A percentile compares a stretch with the other conserved stretches of the same genome.
Conservation (phyloP, 1,140 invertebrate species). For the Episyrphus balteatus region DNA sequence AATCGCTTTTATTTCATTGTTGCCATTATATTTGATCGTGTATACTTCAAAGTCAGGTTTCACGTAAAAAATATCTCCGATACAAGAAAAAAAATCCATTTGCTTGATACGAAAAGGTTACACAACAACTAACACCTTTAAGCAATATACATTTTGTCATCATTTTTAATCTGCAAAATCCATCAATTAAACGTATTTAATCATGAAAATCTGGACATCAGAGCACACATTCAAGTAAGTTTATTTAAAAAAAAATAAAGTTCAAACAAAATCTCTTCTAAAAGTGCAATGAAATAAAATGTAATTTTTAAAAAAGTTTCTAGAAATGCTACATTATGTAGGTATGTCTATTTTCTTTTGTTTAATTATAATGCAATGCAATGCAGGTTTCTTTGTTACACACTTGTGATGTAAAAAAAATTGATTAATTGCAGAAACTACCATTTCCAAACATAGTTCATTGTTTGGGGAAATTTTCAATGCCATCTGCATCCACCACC, state of each 20-base stretch:
- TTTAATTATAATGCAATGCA: conserved; percentile 25
- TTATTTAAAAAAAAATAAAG: conserved; percentile 4
- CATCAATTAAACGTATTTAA: too few relatives aligned
- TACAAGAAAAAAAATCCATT: too few relatives aligned
- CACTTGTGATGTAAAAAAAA: neutral
- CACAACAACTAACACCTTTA: too few relatives aligned
- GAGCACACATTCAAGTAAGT: conserved; percentile 60
- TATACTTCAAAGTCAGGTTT: too few relatives aligned
- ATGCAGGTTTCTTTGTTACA: conserved; percentile 7
- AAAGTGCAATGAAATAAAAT: neutral
- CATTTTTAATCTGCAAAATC: too few relatives aligned
- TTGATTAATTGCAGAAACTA: neutral
- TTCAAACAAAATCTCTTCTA: neutral
- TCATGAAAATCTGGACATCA: conserved; percentile 63
- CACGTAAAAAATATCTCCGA: too few relatives aligned
- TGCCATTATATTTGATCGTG: too few relatives aligned
- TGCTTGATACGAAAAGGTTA: too few relatives aligned
- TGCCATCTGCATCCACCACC: too few relatives aligned
- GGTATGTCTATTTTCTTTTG: neutral
- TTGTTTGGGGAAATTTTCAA: too few relatives aligned
- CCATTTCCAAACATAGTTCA: neutral
- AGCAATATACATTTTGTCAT: too few relatives aligned
- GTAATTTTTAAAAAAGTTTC: neutral
- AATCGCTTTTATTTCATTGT: too few relatives aligned
- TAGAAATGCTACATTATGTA: neutral